Conservation (phyloP, 2,797 vertebrate genomes). For the Melanotaenia pygmaea region DNA sequence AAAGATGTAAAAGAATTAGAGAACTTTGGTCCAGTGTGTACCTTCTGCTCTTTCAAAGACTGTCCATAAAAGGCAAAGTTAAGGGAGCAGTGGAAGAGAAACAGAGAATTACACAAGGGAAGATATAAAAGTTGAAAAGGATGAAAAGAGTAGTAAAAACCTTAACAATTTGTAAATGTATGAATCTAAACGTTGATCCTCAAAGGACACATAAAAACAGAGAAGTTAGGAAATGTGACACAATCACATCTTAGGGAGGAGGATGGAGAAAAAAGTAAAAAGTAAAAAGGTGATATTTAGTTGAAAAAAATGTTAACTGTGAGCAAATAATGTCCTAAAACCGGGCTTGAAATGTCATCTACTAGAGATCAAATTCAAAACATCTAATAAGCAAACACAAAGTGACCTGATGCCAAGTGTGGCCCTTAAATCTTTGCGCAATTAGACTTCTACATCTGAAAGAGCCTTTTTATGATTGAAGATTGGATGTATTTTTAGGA, state of each 20-base stretch:
- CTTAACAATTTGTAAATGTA: not conserved
- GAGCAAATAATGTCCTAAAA: not conserved
- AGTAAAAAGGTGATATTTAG: not conserved
- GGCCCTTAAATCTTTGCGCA: constrained; percentile 48
- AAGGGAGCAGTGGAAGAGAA: not conserved
- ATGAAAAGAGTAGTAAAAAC: not conserved
- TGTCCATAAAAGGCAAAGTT: constrained; percentile 1
- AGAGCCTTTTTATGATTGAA: constrained; percentile 53
- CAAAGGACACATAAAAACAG: not conserved
- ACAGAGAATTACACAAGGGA: constrained; percentile 1
- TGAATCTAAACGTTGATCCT: constrained; percentile 1
- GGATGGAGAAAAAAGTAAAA: not conserved
- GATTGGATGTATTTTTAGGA: constrained; percentile 54
- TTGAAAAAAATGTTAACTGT: constrained; percentile 1
- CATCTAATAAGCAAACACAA: constrained; percentile 38
- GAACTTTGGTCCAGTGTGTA: constrained; percentile 15
- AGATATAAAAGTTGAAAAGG: not conserved
- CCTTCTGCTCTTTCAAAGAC: constrained; percentile 19
- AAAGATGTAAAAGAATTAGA: constrained; percentile 16
- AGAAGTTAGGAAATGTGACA: not conserved
- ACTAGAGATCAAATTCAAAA: constrained; percentile 32
- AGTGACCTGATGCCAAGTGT: constrained; percentile 44
- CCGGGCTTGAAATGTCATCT: constrained; percentile 15
- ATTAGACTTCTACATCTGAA: constrained; percentile 43
- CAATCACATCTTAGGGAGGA: not conserved